Conservation (phyloP, 2,888 invertebrate species). For the Anthrax anthrax region DNA sequence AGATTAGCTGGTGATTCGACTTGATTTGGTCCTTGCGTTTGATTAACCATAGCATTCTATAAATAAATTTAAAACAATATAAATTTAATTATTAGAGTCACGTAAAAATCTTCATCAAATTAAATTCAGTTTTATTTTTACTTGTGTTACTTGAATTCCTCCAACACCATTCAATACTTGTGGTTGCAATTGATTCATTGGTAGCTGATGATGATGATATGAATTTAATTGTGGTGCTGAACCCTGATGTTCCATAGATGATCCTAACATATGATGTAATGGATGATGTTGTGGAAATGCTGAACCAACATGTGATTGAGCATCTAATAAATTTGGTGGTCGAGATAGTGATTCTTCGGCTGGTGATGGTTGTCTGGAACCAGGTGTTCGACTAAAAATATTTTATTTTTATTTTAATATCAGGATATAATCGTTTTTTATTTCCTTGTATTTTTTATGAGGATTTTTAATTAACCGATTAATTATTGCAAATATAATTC, state of each 20-base stretch:
- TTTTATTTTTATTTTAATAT: too few relatives aligned
- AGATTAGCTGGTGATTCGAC: conserved; percentile 39
- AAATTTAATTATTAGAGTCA: neutral
- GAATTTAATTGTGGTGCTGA: conserved; percentile 23
- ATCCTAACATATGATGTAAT: conserved; percentile 37
- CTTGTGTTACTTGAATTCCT: conserved; percentile 33
- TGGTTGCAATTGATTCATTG: conserved; percentile 33
- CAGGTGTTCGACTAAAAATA: conserved; percentile 60
- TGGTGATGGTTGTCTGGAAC: conserved; percentile 84
- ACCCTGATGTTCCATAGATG: conserved; percentile 29
- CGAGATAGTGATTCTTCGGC: conserved; percentile 57
- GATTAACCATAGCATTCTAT: conserved; percentile 34
- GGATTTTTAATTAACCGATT: too few relatives aligned
- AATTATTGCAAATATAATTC: too few relatives aligned
- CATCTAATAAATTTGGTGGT: conserved; percentile 35
- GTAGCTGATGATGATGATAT: conserved; percentile 31
- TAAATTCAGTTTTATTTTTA: too few relatives aligned
- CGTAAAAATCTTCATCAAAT: neutral
- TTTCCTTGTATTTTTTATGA: too few relatives aligned
- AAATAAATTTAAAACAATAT: neutral
- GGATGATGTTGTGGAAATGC: conserved; percentile 33
- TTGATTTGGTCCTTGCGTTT: conserved; percentile 32
- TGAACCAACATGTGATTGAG: conserved; percentile 19
- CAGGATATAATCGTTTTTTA: too few relatives aligned
- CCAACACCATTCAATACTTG: conserved; percentile 31